A percentile compares a stretch with the other conserved stretches of the same genome.
These are phyloP conservation scores for Pseudorectes ferrugineus DNA, from an alignment of 2,113 vertebrate genomes.

Conservation along the genomic window DNA sequence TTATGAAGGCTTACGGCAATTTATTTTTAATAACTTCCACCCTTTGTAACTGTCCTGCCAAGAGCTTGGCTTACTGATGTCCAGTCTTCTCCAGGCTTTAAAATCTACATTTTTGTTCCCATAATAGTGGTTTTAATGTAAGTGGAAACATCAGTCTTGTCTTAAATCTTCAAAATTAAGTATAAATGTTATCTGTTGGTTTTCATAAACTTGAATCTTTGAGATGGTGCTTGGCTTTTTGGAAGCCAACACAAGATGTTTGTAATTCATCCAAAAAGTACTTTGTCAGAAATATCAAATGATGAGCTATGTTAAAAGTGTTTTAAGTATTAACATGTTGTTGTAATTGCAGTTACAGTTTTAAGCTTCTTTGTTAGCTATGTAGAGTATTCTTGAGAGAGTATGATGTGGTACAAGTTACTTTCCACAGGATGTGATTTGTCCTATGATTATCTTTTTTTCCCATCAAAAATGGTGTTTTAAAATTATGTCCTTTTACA, in stretches of 20 bases:
- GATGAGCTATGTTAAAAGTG: background rate
- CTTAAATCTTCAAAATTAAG: background rate
- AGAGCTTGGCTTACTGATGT: background rate
- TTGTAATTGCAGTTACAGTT: background rate
- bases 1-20: background rate
- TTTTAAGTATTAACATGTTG: background rate
- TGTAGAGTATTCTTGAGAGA: background rate
- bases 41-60: background rate
- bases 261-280: background rate
- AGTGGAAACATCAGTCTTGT: background rate
- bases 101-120: background rate
- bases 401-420: background rate
- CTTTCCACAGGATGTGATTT: background rate
- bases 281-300: background rate
- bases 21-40: background rate
- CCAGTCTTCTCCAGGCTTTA: background rate
- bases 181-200: background rate
- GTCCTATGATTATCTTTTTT: background rate
- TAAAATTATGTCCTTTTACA: background rate
- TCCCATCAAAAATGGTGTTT: background rate
- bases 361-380: background rate
- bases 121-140: background rate
- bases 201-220: background rate
- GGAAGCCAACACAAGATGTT: background rate
- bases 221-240: background rate